These are phyloP conservation scores for Frankliniella fusca DNA, from an alignment of 2,888 invertebrate species.

Conservation along the genomic window DNA sequence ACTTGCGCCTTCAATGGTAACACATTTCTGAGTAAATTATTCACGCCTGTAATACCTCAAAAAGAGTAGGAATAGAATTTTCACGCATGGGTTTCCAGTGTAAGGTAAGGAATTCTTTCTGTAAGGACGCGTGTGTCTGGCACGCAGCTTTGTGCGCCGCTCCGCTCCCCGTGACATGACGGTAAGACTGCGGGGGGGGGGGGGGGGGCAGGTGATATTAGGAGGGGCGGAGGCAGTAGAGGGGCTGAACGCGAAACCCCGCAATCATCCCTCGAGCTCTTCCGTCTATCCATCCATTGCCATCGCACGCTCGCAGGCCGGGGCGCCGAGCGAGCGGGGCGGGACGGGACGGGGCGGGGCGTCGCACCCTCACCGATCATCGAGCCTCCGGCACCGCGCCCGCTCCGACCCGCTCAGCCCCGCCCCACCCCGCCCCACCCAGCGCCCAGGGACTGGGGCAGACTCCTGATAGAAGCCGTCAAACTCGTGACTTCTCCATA, in stretches of 20 bases:
- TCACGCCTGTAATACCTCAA: too few relatives aligned
- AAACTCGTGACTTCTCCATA: conserved; percentile 22
- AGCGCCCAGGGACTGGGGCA: background rate
- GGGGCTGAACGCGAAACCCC: background rate
- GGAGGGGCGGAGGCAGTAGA: background rate
- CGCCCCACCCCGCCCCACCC: background rate
- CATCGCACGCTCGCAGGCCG: background rate
- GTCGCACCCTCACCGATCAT: background rate
- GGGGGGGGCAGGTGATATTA: background rate
- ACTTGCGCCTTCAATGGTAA: too few relatives aligned
- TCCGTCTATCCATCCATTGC: background rate
- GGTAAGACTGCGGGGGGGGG: background rate
- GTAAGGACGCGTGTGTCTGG: too few relatives aligned
- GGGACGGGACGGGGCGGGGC: background rate
- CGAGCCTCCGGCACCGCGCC: background rate
- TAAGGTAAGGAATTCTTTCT: too few relatives aligned
- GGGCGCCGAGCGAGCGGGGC: background rate
- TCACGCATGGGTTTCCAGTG: too few relatives aligned
- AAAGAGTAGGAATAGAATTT: too few relatives aligned
- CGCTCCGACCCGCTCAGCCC: background rate
- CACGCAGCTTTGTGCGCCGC: too few relatives aligned
- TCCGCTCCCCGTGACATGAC: background rate
- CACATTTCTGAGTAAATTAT: too few relatives aligned
- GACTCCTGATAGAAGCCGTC: background rate
- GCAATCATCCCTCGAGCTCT: background rate